phyloP scores from a whole-genome alignment of 1,140 invertebrate genomes.

The Drusus annulatus region DNA sequence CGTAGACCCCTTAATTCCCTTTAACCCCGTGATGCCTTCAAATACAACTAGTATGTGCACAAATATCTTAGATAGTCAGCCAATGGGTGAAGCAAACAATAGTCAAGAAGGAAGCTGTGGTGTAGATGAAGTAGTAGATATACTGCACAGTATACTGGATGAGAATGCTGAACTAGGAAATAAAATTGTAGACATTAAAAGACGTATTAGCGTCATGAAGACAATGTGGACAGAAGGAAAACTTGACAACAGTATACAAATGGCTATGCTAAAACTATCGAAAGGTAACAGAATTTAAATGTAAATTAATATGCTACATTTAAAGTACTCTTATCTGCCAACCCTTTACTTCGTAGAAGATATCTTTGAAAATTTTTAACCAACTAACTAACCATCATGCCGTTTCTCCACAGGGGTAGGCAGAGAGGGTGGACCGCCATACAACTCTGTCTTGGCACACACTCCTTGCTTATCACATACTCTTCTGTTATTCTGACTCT shows the following conservation, averaged over 20 bases:
- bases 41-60: not conserved
- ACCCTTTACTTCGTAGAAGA: no score
- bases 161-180: slow-evolving; percentile 64
- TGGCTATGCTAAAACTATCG: slow-evolving; percentile 66
- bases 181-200: slow-evolving; percentile 68
- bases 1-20: not conserved
- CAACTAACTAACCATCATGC: no score
- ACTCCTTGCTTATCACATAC: no score
- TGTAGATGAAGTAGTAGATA: slow-evolving; percentile 64
- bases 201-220: slow-evolving; percentile 68
- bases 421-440: no score
- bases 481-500: no score
- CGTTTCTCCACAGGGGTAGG: no score
- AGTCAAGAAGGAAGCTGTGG: slow-evolving; percentile 15
- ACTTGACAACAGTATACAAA: slow-evolving; percentile 65
- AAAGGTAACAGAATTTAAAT: slow-evolving; percentile 63
- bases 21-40: not conserved
- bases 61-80: not conserved
- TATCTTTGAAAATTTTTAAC: no score
- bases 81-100: not conserved
- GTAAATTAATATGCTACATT: no score
- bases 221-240: slow-evolving; percentile 71
- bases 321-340: no score
- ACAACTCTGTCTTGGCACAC: no score
- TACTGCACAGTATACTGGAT: slow-evolving; percentile 63